Evolutionary conservation across 2,888 invertebrate species (phyloP).

Genomic region (Tolmerus cingulatus): DNA sequence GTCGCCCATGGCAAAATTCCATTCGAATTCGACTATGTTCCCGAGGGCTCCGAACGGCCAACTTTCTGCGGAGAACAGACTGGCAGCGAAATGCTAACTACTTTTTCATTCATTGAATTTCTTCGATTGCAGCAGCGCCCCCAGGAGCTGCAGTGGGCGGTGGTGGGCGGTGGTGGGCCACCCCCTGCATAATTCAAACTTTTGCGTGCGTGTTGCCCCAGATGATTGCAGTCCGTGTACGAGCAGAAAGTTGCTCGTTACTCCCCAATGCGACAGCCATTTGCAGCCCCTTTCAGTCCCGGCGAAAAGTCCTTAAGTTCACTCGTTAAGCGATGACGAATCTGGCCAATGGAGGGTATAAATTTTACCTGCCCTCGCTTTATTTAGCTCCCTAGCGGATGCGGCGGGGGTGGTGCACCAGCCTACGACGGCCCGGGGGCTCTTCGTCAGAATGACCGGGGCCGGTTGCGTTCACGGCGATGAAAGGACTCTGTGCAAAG

Average conservation of each 20-base stretch:
- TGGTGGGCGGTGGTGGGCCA: neutral
- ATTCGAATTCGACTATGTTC: neutral
- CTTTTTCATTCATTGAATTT: slow-evolving; percentile 27
- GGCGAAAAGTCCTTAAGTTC: slow-evolving; percentile 16
- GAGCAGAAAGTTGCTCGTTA: slow-evolving; percentile 22
- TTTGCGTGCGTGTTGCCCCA: slow-evolving; percentile 23
- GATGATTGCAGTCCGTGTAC: slow-evolving; percentile 5
- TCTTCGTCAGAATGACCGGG: neutral
- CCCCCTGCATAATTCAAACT: neutral
- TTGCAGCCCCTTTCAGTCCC: neutral
- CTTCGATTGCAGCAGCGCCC: neutral
- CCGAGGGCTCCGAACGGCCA: neutral
- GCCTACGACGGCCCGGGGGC: neutral
- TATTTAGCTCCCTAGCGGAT: neutral
- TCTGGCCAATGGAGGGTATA: neutral
- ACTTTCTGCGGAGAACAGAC: neutral
- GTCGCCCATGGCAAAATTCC: neutral
- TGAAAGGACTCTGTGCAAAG: neutral
- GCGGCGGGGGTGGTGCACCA: neutral
- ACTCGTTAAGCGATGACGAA: slow-evolving; percentile 9
- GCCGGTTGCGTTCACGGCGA: neutral
- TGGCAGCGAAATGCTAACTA: neutral
- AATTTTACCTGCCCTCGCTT: neutral
- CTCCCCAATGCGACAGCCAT: neutral
- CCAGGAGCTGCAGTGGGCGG: neutral